Evolutionary conservation across 64 coral and sea anemone genomes (phyloP).

Genomic region (Montipora capricornis): DNA sequence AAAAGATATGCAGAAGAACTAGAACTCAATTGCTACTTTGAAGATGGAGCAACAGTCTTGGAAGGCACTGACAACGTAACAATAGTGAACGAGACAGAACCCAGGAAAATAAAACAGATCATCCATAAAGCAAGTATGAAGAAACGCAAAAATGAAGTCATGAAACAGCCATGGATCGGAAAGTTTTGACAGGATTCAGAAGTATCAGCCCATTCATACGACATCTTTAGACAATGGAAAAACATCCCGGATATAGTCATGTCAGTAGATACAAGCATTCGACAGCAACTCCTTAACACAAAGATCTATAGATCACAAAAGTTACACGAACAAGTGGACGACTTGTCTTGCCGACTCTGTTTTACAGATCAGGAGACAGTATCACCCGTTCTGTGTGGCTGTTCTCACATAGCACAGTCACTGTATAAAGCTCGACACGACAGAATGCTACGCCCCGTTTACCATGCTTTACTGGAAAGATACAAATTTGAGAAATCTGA

Average conservation of each 20-base stretch:
- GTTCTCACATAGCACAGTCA: constrained; percentile 12
- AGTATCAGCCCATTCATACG: no score
- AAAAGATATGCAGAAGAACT: no score
- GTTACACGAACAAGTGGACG: neutral
- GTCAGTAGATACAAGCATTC: no score
- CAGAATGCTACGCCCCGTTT: neutral
- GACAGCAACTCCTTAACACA: neutral
- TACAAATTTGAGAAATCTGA: neutral
- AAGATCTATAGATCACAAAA: constrained; percentile 16
- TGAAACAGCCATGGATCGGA: neutral
- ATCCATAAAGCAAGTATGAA: neutral
- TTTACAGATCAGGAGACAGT: constrained; percentile 7
- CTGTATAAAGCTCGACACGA: constrained; percentile 5
- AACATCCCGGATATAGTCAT: no score
- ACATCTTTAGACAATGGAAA: no score
- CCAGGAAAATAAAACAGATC: no score
- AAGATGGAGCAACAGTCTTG: no score
- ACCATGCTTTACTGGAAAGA: neutral
- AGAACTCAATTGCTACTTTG: no score
- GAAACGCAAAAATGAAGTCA: constrained; percentile 2
- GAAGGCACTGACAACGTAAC: no score
- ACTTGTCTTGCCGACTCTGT: neutral
- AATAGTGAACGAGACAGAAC: no score
- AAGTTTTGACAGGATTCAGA: no score
- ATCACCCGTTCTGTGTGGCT: constrained; percentile 28